A percentile compares a stretch with the other conserved stretches of the same genome.
phyloP scores from a whole-genome alignment of 2,797 vertebrate genomes.

The Falco peregrinus region DNA sequence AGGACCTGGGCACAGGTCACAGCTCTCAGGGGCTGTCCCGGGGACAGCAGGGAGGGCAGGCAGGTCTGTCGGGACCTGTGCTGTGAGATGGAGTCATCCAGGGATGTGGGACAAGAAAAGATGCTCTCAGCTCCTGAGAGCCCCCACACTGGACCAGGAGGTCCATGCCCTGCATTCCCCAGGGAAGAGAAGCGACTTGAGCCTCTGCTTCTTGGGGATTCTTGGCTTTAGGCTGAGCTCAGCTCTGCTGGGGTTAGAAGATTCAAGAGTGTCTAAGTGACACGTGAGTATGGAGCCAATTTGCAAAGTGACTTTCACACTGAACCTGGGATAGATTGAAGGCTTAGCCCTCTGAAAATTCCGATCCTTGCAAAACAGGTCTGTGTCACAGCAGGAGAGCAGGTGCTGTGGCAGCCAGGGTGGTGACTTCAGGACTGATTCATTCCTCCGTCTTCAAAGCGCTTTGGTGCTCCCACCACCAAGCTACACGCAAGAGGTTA shows the following conservation, averaged over 20 bases:
- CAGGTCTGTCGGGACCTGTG: background rate
- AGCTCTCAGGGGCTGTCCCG: background rate
- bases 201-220: background rate
- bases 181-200: background rate
- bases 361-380: background rate
- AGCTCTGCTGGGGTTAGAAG: background rate
- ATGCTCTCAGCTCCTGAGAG: background rate
- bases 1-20: background rate
- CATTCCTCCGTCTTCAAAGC: background rate
- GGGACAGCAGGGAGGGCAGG: background rate
- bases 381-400: background rate
- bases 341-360: background rate
- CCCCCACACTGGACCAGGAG: accelerated
- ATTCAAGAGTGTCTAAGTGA: background rate
- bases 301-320: background rate
- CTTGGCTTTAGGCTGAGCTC: background rate
- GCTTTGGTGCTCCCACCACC: background rate
- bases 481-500: background rate
- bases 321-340: background rate
- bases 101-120: background rate
- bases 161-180: background rate
- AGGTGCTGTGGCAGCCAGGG: background rate
- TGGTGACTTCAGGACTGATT: background rate
- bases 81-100: background rate
- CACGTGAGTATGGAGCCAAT: accelerated